Evolutionary conservation across 2,797 vertebrate species (phyloP).

Genomic region (Notolabrus celidotus): DNA sequence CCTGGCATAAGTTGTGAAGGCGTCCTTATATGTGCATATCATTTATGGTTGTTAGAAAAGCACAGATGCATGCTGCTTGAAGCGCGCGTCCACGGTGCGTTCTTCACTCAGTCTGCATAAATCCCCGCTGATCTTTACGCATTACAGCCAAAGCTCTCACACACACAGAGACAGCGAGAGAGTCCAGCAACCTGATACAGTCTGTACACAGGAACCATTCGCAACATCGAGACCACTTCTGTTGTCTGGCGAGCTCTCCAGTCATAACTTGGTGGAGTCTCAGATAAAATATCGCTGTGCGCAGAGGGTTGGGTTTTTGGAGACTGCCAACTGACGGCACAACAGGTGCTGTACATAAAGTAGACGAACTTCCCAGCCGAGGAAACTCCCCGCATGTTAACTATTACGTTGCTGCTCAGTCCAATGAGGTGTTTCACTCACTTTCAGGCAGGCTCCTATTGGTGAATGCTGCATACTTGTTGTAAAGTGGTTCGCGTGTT

Average conservation of each 20-base stretch:
- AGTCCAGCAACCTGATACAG: constrained; percentile 68
- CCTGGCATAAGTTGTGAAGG: constrained; percentile 47
- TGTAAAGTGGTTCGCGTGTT: not conserved
- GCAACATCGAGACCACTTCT: constrained; percentile 54
- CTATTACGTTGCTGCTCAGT: constrained; percentile 72
- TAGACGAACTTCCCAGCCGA: constrained; percentile 75
- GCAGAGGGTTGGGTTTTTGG: constrained; percentile 66
- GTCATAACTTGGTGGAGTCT: constrained; percentile 66
- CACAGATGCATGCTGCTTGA: constrained; percentile 55
- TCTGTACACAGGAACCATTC: constrained; percentile 56
- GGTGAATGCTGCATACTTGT: constrained; percentile 2
- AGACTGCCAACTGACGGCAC: constrained; percentile 84
- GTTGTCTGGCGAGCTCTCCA: constrained; percentile 67
- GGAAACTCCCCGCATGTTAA: constrained; percentile 86
- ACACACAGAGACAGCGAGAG: constrained; percentile 38
- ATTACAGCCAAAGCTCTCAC: constrained; percentile 57
- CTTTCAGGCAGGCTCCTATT: not conserved
- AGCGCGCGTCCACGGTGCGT: constrained; percentile 59
- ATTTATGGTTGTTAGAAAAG: constrained; percentile 42
- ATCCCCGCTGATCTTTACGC: constrained; percentile 68
- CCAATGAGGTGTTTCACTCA: constrained; percentile 27
- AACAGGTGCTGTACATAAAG: constrained; percentile 91
- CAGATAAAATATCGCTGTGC: constrained; percentile 70
- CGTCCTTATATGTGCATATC: constrained; percentile 36
- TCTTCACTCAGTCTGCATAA: constrained; percentile 57